These are phyloP conservation scores for Plebejus anna DNA, from an alignment of 2,888 invertebrate genomes.

Conservation along the genomic window DNA sequence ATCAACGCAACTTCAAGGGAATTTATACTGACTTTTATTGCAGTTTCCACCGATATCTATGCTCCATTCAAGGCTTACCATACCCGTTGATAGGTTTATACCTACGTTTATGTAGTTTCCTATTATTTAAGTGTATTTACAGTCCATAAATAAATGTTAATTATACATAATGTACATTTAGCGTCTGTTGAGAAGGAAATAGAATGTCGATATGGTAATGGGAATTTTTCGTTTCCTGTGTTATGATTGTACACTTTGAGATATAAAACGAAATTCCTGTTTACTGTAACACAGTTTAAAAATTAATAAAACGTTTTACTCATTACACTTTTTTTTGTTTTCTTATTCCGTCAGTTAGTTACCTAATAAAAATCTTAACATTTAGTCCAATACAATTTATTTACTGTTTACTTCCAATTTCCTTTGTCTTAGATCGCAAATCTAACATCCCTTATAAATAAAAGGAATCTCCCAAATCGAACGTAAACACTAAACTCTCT, in stretches of 20 bases:
- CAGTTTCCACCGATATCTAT: constrained; percentile 12
- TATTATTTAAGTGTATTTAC: constrained; percentile 20
- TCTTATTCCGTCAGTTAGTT: not conserved
- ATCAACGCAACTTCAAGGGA: not conserved
- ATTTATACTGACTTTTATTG: constrained; percentile 24
- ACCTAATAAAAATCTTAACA: not conserved
- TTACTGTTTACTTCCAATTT: too few species aligned
- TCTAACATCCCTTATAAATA: too few species aligned
- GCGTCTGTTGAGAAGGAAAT: constrained; percentile 14
- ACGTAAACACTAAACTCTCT: too few species aligned
- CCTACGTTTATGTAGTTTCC: not conserved
- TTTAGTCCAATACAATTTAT: not conserved
- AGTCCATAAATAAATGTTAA: constrained; percentile 21
- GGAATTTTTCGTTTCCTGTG: constrained; percentile 25
- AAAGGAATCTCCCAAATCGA: too few species aligned
- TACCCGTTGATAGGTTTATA: constrained; percentile 20
- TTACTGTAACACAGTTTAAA: not conserved
- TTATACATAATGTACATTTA: constrained; percentile 18
- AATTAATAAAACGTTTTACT: not conserved
- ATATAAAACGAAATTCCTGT: not conserved
- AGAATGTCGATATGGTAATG: constrained; percentile 12
- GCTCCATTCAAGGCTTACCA: constrained; percentile 14
- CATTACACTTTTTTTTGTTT: not conserved
- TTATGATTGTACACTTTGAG: not conserved
- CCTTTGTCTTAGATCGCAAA: not conserved